phyloP scores from a whole-genome alignment of 2,113 vertebrate genomes.

The Arothron firmamentum region DNA sequence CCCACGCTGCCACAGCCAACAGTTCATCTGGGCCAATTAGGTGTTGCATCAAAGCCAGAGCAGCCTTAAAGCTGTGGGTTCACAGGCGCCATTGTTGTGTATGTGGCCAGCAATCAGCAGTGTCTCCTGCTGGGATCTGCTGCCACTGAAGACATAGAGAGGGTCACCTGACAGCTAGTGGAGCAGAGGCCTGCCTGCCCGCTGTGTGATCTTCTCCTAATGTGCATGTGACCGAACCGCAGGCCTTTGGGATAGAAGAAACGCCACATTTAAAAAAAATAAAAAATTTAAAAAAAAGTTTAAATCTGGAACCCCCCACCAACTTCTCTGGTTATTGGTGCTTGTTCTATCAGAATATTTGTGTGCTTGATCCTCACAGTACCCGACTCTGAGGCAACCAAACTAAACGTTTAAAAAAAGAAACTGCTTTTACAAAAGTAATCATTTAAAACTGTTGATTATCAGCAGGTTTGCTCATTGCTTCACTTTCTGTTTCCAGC shows the following conservation, averaged over 20 bases:
- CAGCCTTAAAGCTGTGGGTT: slow-evolving; percentile 61
- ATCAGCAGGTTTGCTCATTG: slow-evolving; percentile 15
- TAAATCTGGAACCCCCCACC: slow-evolving; percentile 23
- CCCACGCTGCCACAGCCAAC: slow-evolving; percentile 65
- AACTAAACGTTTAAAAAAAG: slow-evolving; percentile 24
- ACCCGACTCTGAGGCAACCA: slow-evolving; percentile 24
- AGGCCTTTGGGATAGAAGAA: slow-evolving; percentile 46
- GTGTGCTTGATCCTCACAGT: slow-evolving; percentile 34
- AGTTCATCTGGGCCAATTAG: slow-evolving; percentile 75
- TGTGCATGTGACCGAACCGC: slow-evolving; percentile 31
- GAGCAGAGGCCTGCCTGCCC: slow-evolving; percentile 47
- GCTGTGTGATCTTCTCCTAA: slow-evolving; percentile 67
- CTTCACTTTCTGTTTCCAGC: slow-evolving; percentile 9
- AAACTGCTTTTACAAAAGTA: slow-evolving; percentile 33
- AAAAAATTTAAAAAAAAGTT: neutral
- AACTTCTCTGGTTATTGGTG: slow-evolving; percentile 45
- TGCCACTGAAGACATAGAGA: slow-evolving; percentile 48
- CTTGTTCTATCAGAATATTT: slow-evolving; percentile 50
- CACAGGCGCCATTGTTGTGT: slow-evolving; percentile 67
- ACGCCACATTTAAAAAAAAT: slow-evolving; percentile 4
- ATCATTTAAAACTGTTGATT: slow-evolving; percentile 14
- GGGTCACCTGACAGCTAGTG: slow-evolving; percentile 66
- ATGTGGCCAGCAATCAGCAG: slow-evolving; percentile 71
- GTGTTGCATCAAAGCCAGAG: slow-evolving; percentile 67
- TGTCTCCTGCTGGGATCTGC: slow-evolving; percentile 64